Evolutionary conservation across 2,113 vertebrate genomes (phyloP).

Genomic region (Tautogolabrus adspersus): DNA sequence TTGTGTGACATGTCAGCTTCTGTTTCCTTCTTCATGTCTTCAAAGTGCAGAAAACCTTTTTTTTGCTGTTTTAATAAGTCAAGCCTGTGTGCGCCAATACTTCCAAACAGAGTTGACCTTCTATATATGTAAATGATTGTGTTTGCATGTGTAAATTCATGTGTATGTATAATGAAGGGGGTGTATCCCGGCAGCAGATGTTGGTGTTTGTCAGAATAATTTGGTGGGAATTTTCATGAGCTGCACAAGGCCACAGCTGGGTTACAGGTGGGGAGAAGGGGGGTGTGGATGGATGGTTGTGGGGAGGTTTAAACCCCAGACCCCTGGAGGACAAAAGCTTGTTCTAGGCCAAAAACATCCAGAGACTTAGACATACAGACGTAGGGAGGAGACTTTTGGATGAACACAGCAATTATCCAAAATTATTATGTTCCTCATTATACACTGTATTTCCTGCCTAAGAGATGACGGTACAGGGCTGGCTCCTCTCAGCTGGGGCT

Average conservation of each 20-base stretch:
- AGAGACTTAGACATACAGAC: conserved; percentile 13
- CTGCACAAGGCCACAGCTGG: conserved; percentile 78
- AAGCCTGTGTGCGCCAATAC: background rate
- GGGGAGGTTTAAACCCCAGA: conserved; percentile 18
- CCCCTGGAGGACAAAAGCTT: conserved; percentile 41
- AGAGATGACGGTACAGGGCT: conserved; percentile 5
- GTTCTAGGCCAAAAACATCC: conserved; percentile 37
- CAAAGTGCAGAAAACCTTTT: background rate
- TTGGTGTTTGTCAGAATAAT: conserved; percentile 79
- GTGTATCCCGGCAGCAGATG: conserved; percentile 69
- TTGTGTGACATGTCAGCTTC: too few relatives aligned
- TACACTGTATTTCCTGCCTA: background rate
- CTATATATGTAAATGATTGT: conserved; percentile 34
- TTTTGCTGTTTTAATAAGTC: background rate
- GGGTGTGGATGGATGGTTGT: background rate
- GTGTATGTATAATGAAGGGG: conserved; percentile 21
- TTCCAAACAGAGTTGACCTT: conserved; percentile 7
- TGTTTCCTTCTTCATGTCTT: background rate
- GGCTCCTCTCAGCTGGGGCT: background rate
- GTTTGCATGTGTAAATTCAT: conserved; percentile 37
- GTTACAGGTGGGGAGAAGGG: conserved; percentile 73
- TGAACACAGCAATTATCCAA: conserved; percentile 15
- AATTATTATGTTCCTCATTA: conserved; percentile 30
- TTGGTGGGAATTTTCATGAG: conserved; percentile 82
- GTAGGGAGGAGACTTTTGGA: background rate